Evolutionary conservation across 2,113 vertebrate species (phyloP).

Genomic region (human (Homo sapiens)): GRCh38 chr3:133836501-133837000

Average conservation of each 20-base stretch:
- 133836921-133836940: neutral
- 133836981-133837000: neutral
- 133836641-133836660: neutral
- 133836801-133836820: neutral
- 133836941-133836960: accelerated
- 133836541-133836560: neutral
- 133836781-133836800: neutral
- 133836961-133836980: neutral
- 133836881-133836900: neutral
- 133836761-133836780: neutral
- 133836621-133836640: neutral
- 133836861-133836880: neutral
- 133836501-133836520: neutral
- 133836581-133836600: neutral
- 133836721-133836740: neutral
- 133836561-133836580: neutral
- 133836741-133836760: neutral
- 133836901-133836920: neutral
- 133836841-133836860: neutral
- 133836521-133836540: neutral
- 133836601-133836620: neutral
- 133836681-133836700: neutral
- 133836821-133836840: neutral
- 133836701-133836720: neutral
- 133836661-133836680: accelerated